Base-by-base conservation (phyloP, 2,888 invertebrate species). In the Callinectes sapidus region DNA sequence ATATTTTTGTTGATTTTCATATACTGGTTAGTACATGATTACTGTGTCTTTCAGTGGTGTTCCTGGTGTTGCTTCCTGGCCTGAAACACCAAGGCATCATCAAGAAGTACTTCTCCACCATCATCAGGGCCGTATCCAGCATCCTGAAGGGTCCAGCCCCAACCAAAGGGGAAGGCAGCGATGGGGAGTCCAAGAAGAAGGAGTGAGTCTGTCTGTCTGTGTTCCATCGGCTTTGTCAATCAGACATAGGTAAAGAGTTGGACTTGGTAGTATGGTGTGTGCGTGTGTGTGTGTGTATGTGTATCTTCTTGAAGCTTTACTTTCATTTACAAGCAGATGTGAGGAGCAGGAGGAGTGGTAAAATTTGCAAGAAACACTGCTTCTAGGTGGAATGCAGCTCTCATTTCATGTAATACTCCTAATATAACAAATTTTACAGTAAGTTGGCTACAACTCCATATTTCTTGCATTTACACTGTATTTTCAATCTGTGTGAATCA, bases 81-180 rank as follows among this genome's bases (percentile, higher is more conserved):
- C 13, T 93, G 89, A 93, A 91, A 87, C 91, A 86, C 32, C 89
- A 91, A 54, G 93, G 91, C n/a, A 91, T 93, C 71, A 39, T 93
- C 23, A 89, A 93, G 42, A 93, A 91, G 55, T 93, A 93, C 39
- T 93, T 93, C 54, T 89, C 93, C 32, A 71, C 91, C n/a, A 77
- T 54, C 35, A 23, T 93, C 23, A 81, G 87, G 32, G 71, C 91
- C 6, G 18, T 91, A 28, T 91, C 93, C 28, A 86, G 61, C n/a
- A 28, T 93, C 32, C 42, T 93, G 77, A 93, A 91, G 90, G 89
- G 87, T 18, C 89, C 35, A 66, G 81, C 16, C 8, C 86, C 8
- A 42, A 48, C 88, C 81, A 71, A 18, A 55, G 77, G 35, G 89
- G 89, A 90, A 55, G 54, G 39, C 8, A 32, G 39, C n/a, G 39